phyloP scores from a whole-genome alignment of 1,140 invertebrate species.

The Heliconius himera region DNA sequence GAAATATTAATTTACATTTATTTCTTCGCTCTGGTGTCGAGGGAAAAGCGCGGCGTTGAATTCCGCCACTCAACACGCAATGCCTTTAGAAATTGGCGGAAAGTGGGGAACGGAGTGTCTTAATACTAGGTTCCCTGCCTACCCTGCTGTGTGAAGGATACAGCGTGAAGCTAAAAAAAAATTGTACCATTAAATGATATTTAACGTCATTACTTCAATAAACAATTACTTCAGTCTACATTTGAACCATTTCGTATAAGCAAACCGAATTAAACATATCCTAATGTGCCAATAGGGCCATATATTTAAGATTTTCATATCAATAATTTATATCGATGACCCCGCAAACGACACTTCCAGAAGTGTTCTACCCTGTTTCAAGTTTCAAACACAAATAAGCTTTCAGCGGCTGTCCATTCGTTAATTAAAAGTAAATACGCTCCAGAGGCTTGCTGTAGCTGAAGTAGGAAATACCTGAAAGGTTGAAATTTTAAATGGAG shows the following conservation, averaged over 20 bases:
- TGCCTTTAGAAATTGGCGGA: too few species aligned
- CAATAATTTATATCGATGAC: neutral
- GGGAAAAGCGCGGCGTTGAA: too few species aligned
- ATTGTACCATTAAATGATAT: too few species aligned
- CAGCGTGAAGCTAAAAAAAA: too few species aligned
- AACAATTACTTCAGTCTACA: too few species aligned
- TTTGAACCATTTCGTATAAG: neutral
- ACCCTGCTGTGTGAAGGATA: too few species aligned
- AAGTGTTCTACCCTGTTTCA: neutral
- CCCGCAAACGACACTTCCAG: neutral
- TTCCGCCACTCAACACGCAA: too few species aligned
- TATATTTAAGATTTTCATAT: neutral
- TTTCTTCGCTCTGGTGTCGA: too few species aligned
- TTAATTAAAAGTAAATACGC: constrained; percentile 29
- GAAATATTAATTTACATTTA: too few species aligned
- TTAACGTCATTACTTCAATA: too few species aligned
- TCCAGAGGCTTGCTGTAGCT: neutral
- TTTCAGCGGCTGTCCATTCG: constrained; percentile 20
- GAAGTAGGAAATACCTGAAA: constrained; percentile 1
- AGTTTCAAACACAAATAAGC: constrained; percentile 24
- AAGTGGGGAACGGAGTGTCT: too few species aligned
- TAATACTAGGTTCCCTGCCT: too few species aligned
- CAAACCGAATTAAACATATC: neutral
- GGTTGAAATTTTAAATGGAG: neutral
- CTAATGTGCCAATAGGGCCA: neutral